Conservation (phyloP, 2,888 invertebrate species). For the Melinaea menophilus region DNA sequence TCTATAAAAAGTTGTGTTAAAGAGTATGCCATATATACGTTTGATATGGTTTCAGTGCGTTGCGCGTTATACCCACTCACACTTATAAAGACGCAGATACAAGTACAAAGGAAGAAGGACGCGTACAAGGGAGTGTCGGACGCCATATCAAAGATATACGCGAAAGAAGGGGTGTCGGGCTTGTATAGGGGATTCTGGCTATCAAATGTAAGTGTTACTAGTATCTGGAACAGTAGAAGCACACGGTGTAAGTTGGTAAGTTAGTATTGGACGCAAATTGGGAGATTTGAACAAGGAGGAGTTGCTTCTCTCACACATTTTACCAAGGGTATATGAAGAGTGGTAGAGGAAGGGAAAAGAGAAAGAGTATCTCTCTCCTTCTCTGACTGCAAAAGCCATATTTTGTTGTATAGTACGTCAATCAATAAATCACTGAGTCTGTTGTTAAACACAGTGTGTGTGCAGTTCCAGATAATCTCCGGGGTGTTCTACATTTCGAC, state of each 20-base stretch:
- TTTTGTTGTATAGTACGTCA: no score
- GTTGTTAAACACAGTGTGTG: conserved; percentile 21
- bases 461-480: conserved; percentile 85
- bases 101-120: conserved; percentile 89
- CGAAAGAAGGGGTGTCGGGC: conserved; percentile 89
- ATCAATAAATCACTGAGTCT: background rate
- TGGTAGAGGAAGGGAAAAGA: no score
- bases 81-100: conserved; percentile 95
- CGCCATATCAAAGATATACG: conserved; percentile 92
- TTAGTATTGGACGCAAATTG: background rate
- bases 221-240: no score
- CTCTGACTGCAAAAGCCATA: no score
- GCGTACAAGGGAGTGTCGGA: conserved; percentile 92
- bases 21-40: background rate
- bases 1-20: background rate
- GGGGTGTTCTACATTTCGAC: conserved; percentile 96
- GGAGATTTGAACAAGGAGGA: no score
- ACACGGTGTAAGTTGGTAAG: no score
- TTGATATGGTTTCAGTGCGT: conserved; percentile 62
- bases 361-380: no score
- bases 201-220: conserved; percentile 81
- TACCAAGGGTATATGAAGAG: no score
- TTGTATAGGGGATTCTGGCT: conserved; percentile 97
- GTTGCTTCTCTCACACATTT: no score
- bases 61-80: conserved; percentile 94